Evolutionary conservation across 23 tunicate species (phyloP).

Genomic region (Trididemnum clinides): DNA sequence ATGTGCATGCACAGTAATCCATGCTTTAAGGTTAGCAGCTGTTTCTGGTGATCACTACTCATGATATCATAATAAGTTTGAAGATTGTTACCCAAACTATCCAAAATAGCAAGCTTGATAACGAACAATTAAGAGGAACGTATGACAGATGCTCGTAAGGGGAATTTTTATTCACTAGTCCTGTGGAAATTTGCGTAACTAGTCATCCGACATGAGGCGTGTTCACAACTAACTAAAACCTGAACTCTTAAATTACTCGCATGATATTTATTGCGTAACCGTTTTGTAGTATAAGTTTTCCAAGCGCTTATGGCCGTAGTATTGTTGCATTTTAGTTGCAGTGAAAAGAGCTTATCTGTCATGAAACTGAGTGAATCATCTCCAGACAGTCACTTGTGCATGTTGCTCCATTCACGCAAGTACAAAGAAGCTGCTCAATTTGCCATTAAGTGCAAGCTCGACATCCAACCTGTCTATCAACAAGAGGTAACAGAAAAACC

Average conservation of each 20-base stretch:
- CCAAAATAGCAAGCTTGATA: too few species aligned
- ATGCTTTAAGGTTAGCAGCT: too few species aligned
- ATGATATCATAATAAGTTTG: too few species aligned
- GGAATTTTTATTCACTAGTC: too few species aligned
- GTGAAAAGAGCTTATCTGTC: not conserved
- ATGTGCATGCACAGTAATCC: too few species aligned
- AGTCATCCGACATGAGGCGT: too few species aligned
- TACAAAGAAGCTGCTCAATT: conserved; percentile 60
- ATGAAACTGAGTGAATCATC: conserved; percentile 49
- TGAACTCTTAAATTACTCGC: not conserved
- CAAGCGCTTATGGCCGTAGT: not conserved
- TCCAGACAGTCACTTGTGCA: conserved; percentile 44
- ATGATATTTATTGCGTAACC: not conserved
- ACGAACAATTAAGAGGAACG: too few species aligned
- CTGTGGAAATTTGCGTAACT: too few species aligned
- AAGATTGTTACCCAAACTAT: too few species aligned
- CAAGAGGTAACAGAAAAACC: conserved; percentile 23
- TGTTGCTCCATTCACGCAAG: conserved; percentile 48
- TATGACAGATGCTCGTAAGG: too few species aligned
- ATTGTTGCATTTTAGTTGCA: not conserved
- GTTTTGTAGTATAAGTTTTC: not conserved
- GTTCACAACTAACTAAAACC: too few species aligned
- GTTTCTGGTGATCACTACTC: too few species aligned
- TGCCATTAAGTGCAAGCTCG: conserved; percentile 39
- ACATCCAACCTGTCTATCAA: conserved; percentile 26